phyloP scores from a whole-genome alignment of 1,140 invertebrate genomes.

The Aculops lycopersici region DNA sequence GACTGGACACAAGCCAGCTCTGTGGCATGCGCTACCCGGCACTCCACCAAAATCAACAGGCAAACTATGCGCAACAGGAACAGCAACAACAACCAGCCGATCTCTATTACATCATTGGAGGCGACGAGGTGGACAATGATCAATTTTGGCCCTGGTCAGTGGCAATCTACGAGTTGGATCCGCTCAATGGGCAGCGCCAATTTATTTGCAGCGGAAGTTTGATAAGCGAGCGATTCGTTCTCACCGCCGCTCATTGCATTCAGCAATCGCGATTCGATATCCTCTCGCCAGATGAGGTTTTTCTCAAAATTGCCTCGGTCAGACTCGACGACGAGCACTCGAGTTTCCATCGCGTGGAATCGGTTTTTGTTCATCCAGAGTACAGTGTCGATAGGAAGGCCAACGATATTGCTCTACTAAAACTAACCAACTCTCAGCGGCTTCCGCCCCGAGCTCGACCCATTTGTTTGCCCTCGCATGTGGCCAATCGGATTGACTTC shows the following conservation, averaged over 20 bases:
- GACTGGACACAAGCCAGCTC: too few relatives aligned
- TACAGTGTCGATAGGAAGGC: slow-evolving; percentile 11
- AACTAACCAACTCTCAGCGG: slow-evolving; percentile 45
- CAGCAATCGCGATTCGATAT: slow-evolving; percentile 29
- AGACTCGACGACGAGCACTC: slow-evolving; percentile 7
- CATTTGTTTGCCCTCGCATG: slow-evolving; percentile 27
- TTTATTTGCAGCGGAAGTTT: slow-evolving; percentile 23
- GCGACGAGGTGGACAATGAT: background rate
- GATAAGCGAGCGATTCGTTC: slow-evolving; percentile 19
- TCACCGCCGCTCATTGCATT: slow-evolving; percentile 23
- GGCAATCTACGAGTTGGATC: background rate
- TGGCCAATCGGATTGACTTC: background rate
- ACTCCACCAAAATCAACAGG: too few relatives aligned
- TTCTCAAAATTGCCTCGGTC: background rate
- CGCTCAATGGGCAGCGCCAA: slow-evolving; percentile 4
- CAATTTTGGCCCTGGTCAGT: background rate
- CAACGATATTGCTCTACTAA: slow-evolving; percentile 29
- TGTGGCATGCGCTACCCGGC: too few relatives aligned
- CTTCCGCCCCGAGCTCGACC: slow-evolving; percentile 45
- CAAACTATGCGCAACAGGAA: too few relatives aligned
- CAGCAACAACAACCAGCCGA: too few relatives aligned
- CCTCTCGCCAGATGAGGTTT: slow-evolving; percentile 13
- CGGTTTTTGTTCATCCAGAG: slow-evolving; percentile 10
- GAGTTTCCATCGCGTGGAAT: slow-evolving; percentile 1
- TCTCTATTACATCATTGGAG: background rate